Conservation (phyloP, 2,113 vertebrate genomes). For the Anguilla rostrata region DNA sequence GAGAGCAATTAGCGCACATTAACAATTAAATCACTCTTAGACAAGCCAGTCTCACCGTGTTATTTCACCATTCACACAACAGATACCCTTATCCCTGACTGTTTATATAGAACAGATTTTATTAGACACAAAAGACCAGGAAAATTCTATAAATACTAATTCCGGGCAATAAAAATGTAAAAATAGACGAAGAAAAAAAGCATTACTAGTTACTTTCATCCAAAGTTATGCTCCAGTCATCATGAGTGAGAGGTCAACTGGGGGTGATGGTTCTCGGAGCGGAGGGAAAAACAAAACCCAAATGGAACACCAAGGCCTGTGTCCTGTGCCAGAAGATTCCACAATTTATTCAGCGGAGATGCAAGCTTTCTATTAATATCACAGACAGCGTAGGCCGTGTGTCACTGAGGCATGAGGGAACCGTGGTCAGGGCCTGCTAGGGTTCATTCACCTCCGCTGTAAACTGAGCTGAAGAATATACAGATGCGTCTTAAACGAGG, state of each 20-base stretch:
- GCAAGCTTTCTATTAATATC: constrained; percentile 74
- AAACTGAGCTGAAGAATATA: constrained; percentile 68
- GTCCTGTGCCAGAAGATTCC: constrained; percentile 62
- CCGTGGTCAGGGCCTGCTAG: constrained; percentile 65
- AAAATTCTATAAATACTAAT: constrained; percentile 79
- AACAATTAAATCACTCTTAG: constrained; percentile 20
- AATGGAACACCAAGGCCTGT: constrained; percentile 54
- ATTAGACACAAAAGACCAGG: constrained; percentile 64
- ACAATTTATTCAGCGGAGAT: constrained; percentile 69
- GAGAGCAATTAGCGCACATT: not conserved
- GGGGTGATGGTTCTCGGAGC: constrained; percentile 78
- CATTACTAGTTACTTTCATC: constrained; percentile 63
- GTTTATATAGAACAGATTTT: not conserved
- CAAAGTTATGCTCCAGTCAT: constrained; percentile 75
- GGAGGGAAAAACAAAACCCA: constrained; percentile 63
- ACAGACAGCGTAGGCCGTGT: constrained; percentile 67
- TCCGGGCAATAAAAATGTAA: not conserved
- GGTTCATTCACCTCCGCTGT: constrained; percentile 47
- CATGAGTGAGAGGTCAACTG: constrained; percentile 64
- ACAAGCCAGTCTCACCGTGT: constrained; percentile 48
- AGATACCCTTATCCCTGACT: not conserved
- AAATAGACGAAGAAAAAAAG: constrained; percentile 66
- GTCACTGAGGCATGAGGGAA: constrained; percentile 77
- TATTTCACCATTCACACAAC: no score
- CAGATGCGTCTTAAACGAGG: constrained; percentile 26